A percentile compares a stretch with the other conserved stretches of the same genome.
phyloP scores from a whole-genome alignment of 2,797 vertebrate genomes.

The Poeciliopsis gracilis region DNA sequence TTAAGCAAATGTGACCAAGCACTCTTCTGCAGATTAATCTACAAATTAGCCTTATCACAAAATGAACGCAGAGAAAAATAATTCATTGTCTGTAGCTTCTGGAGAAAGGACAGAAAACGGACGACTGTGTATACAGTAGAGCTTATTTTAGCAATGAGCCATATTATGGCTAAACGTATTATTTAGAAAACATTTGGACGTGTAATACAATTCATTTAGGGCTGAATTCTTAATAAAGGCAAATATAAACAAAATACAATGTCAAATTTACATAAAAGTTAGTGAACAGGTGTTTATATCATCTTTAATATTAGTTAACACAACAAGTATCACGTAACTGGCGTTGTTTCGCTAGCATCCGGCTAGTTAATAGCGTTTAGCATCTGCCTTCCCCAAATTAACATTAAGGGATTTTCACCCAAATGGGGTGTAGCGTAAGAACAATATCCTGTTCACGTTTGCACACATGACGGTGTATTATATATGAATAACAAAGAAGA shows the following conservation, averaged over 20 bases:
- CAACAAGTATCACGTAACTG: constrained; percentile 46
- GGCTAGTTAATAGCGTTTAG: constrained; percentile 32
- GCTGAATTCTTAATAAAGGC: no score
- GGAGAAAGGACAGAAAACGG: neutral
- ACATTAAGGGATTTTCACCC: neutral
- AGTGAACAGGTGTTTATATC: accelerated
- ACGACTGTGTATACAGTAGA: neutral
- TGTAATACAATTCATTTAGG: neutral
- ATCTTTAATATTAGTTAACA: neutral
- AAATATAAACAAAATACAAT: neutral
- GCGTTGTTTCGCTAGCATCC: constrained; percentile 47
- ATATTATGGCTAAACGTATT: neutral
- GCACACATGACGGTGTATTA: accelerated
- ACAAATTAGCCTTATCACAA: neutral
- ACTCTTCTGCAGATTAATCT: neutral
- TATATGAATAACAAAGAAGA: accelerated
- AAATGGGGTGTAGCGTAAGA: neutral
- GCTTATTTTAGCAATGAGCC: constrained; percentile 15
- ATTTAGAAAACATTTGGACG: neutral
- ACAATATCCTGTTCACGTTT: accelerated
- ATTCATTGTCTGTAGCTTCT: neutral
- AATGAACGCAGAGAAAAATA: neutral
- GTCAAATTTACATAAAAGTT: accelerated
- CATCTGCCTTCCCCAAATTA: neutral
- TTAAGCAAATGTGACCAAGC: accelerated